Base-by-base conservation (phyloP, 2,113 vertebrate genomes). In the Orthonyx spaldingii region DNA sequence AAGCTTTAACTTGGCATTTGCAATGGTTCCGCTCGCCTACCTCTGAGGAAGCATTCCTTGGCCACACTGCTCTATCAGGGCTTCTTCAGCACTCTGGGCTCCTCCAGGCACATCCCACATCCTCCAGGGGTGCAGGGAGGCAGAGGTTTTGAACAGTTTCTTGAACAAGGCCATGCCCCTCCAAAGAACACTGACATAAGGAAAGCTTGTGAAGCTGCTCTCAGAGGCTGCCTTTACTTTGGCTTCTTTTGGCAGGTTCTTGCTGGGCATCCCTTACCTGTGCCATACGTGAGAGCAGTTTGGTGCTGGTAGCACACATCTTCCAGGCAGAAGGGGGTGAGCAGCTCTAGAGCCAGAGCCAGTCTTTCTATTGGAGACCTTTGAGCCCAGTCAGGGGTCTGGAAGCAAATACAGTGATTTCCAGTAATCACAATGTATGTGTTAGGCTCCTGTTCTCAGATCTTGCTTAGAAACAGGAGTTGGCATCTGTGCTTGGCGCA, bases 151-250 rank as follows among this genome's bases (percentile, higher is more conserved):
- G 14, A 75, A 22, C 19, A n/a, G 50, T 33, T 37, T 61, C 23
- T 42, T 52, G 39, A 65, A 50, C 32, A 81, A 57, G 39, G 60
- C 71, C 39, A 75, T 3, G 6, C 9, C 3, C 4, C 65, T 35
- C 30, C 1, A 0, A 69, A 61, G 63, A 75, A 10, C 9, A 0
- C n/a, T 63, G 59, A 26, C 13, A 8, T 49, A 70, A 42, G 0
- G 5, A 53, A 28, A 63, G 33, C 27, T 66, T 24, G 16, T 19
- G 35, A 59, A 50, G 30, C n/a, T 81, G 69, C 33, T 35, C 12
- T 14, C 60, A 23, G 1, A 0, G 64, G n/a, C 55, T 91, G 89
- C 42, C 7, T 35, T 39, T 33, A 30, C 52, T 44, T 55, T 2
- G 0, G 33, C 44, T 75, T 63, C 44, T 82, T 78, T 17, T 64